Evolutionary conservation across 2,888 invertebrate species (phyloP), one percentile per base, ranked within the genome.

Genomic region (Pollenia angustigena): DNA sequence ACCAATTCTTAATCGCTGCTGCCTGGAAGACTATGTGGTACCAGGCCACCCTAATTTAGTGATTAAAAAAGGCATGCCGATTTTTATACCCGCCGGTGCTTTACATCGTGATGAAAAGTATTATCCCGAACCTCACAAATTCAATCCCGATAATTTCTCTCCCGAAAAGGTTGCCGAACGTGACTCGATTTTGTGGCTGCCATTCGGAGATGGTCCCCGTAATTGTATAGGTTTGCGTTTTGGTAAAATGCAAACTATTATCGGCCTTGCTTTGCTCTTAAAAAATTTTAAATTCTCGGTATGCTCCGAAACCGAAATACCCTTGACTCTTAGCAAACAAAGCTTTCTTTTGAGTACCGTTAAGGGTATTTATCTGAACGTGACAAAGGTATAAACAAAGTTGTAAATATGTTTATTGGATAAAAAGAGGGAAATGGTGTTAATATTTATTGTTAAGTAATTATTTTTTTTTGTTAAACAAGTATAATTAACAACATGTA

Each of bases 101-200:
- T 94, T 95, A 89, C 96, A 96, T 87, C 94, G 94, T 90, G 95
- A 95, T 89, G 94, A 94, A 0, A 93, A 94, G 1, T 93, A 94
- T 87, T 95, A 95, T 88, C 94, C 95, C 0, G 93, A 96, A 10
- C 96, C 96, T 0, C 93, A 95, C 6, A 93, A 92, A 23, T 96
- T 96, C 81, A 94, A 95, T 78, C 96, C 96, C 0, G 95, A 95
- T 11, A 93, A 95, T 88, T 96, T 96, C 89, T 90, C 93, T 0
- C 91, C 94, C 0, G 95, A 95, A 85, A 94, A 94, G 46, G 95
- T 95, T 64, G 92, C 94, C 1, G 93, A 93, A 58, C 91, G 95
- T 64, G 94, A 94, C 80, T 89, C 91, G 0, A 87, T 90, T 0
- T 88, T 90, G 14, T 93, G 90, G 90, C 68, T 93, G n/a, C 90